These are phyloP conservation scores for Chesias legatella DNA, from an alignment of 2,888 invertebrate genomes.

Conservation along the genomic window DNA sequence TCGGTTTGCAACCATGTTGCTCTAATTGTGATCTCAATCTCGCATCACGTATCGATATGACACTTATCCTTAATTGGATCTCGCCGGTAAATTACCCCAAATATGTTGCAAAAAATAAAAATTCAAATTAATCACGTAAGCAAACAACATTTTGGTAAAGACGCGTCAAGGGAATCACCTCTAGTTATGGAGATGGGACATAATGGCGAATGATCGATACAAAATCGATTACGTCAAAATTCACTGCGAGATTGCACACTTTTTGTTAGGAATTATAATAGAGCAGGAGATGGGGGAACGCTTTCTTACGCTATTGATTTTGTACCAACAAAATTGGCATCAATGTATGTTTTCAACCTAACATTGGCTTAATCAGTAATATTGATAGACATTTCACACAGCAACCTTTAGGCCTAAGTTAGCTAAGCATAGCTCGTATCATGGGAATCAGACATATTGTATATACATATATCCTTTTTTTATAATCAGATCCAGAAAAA, in stretches of 20 bases:
- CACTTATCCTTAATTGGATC: slow-evolving; percentile 28
- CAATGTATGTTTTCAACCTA: too few species aligned
- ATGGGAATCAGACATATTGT: too few species aligned
- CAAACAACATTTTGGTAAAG: slow-evolving; percentile 44
- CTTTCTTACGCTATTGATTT: not conserved
- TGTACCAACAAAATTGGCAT: too few species aligned
- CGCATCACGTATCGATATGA: slow-evolving; percentile 7
- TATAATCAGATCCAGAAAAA: too few species aligned
- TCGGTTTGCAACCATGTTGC: slow-evolving; percentile 9
- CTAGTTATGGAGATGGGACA: slow-evolving; percentile 39
- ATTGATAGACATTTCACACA: too few species aligned
- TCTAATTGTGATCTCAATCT: slow-evolving; percentile 11
- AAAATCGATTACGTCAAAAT: slow-evolving; percentile 48
- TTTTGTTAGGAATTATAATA: slow-evolving; percentile 26
- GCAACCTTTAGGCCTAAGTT: too few species aligned
- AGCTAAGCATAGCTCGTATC: too few species aligned
- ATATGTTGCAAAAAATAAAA: slow-evolving; percentile 7
- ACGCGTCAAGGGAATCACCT: slow-evolving; percentile 46
- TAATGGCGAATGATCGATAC: slow-evolving; percentile 33
- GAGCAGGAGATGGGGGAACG: slow-evolving; percentile 15
- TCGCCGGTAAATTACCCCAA: slow-evolving; percentile 38
- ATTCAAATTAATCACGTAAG: slow-evolving; percentile 49
- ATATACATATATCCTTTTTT: too few species aligned
- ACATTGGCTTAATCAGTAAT: too few species aligned
- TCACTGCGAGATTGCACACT: slow-evolving; percentile 42